Evolutionary conservation across 53 echinoderm and acorn worm species (phyloP), one percentile per base, ranked within the genome.

Genomic region (Holothuria scabra): DNA sequence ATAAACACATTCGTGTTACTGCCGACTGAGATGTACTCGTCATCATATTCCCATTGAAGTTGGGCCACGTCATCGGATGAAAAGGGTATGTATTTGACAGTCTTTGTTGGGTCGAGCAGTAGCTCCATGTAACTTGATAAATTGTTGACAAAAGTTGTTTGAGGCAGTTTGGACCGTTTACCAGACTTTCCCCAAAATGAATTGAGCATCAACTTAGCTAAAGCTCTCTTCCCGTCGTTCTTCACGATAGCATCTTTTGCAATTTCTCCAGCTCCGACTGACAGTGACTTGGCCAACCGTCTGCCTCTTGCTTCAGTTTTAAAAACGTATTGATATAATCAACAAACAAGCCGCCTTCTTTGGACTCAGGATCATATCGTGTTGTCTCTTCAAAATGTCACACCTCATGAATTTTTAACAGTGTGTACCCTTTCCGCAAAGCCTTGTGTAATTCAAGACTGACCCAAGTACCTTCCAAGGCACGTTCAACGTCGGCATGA

Each of bases 401-500:
- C n/a, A n/a, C n/a, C n/a, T n/a, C n/a, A n/a, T n/a, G n/a, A n/a
- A 18, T 78, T 56, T 3, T 87, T 13, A 4, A 84, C 70, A 78
- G 86, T 91, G 49, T 59, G 80, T 38, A 94, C n/a, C n/a, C n/a
- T 87, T 3, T 75, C n/a, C 2, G 23, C 1, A 94, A 26, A 5
- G 93, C 93, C 30, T 93, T 93, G n/a, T 86, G 83, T 9, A 93
- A 49, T 82, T 91, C 93, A 59, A 64, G 33, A 1, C 79, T 88
- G 1, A 93, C 91, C 93, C 91, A 93, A 10, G 86, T 89, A 19
- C 91, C 91, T 14, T 31, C 24, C 19, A 93, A 46, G 21, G 82
- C 59, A 12, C 91, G 62, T 31, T 92, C 86, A 2, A 58, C 48
- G 11, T 85, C 83, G 28, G 22, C 38, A 61, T 92, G 92, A 28